Base-by-base conservation (phyloP, 2,113 vertebrate species). In the Canis aureus region DNA sequence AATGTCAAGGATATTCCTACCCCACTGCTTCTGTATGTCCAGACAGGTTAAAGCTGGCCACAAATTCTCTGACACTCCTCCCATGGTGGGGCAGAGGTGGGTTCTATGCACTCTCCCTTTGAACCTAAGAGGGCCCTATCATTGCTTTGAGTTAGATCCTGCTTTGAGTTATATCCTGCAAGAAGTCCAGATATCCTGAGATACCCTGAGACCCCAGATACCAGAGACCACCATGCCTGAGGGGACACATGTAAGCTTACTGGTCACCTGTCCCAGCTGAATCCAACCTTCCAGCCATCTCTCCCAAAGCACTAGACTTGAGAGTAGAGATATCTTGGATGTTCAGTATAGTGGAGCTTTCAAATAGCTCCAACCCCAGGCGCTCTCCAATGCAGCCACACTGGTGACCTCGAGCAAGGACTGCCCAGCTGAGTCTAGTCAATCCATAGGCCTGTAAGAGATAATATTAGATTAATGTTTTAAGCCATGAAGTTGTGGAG, bases 1-100 rank as follows among this genome's bases (percentile, higher is more conserved):
- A n/a, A n/a, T 88, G 92, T 22, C 27, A 89, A 67, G 17, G 73
- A 73, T 94, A 64, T 74, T 85, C 29, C 43, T 79, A 59, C 20
- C 64, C 16, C 20, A 76, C 20, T n/a, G 20, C 11, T 27, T 94
- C 38, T 82, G 29, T 19, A 91, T 29, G 57, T 80, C n/a, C 57
- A 97, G 35, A 49, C 66, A 89, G 29, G 57, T 74, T 95, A 92
- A 96, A 94, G 35, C 64, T 84, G 20, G 13, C n/a, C 38, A 57
- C 29, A 82, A 11, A 66, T 27, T 87, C 51, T 92, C 71, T 93
- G 71, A 73, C 16, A 25, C 38, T 87, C 27, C 1, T 95, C 59
- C 43, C 29, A 35, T 38, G 38, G 43, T 79, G 57, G 73, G 38
- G 23, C 23, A 94, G 64, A 88, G 20, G 5, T 82, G 15, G 0